These are phyloP conservation scores for Harmothoe impar DNA, from an alignment of 2,888 invertebrate genomes.

Conservation along the genomic window DNA sequence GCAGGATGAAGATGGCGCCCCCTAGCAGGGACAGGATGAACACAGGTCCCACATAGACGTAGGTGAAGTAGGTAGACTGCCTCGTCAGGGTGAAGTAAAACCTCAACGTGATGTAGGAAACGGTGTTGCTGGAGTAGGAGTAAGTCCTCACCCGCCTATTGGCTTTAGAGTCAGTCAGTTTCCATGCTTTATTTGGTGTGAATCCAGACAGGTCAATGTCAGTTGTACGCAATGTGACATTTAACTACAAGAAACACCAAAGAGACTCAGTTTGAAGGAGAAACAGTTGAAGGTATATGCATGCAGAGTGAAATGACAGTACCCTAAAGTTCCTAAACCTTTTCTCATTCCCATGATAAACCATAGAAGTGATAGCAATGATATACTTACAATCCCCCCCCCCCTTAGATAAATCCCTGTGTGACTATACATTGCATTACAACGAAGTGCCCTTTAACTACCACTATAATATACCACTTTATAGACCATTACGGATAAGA, in stretches of 20 bases:
- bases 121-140: not conserved
- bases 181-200: conserved; percentile 30
- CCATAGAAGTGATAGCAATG: too few relatives aligned
- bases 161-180: not conserved
- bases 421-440: too few relatives aligned
- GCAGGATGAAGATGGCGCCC: conserved; percentile 17
- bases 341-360: too few relatives aligned
- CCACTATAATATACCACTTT: too few relatives aligned
- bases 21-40: conserved; percentile 10
- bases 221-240: not conserved
- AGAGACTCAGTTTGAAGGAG: not conserved
- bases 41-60: conserved; percentile 20
- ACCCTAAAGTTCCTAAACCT: too few relatives aligned
- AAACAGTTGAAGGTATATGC: too few relatives aligned
- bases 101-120: not conserved
- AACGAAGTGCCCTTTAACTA: too few relatives aligned
- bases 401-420: too few relatives aligned
- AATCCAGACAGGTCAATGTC: not conserved
- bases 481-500: too few relatives aligned
- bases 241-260: conserved; percentile 8
- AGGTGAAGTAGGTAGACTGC: conserved; percentile 30
- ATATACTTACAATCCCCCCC: too few relatives aligned
- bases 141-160: not conserved
- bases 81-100: not conserved
- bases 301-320: too few relatives aligned